Evolutionary conservation across 2,888 invertebrate genomes (phyloP).

Genomic region (Pyrrhosoma nymphula): DNA sequence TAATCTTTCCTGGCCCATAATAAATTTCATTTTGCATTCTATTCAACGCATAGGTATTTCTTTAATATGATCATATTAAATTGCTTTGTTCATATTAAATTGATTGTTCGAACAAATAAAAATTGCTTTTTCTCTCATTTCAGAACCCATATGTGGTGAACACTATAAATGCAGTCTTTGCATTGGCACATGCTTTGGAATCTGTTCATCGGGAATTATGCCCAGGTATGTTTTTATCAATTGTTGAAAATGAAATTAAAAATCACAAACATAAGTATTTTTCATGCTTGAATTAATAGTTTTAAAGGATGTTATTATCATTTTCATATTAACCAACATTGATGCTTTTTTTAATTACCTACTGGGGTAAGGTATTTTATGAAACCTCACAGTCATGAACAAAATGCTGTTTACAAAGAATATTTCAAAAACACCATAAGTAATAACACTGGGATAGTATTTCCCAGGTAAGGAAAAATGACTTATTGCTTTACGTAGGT

Average conservation of each 20-base stretch:
- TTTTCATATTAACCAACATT: background rate
- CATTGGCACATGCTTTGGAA: constrained; percentile 76
- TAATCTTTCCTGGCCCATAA: no score
- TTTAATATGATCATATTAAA: no score
- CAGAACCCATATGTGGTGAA: constrained; percentile 74
- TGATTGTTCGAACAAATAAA: background rate
- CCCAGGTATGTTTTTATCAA: constrained; percentile 71
- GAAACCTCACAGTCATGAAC: no score
- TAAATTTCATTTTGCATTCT: background rate
- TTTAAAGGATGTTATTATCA: background rate
- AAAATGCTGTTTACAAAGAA: no score
- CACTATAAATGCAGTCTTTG: constrained; percentile 77
- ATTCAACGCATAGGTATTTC: background rate
- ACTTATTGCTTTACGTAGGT: no score
- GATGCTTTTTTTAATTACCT: no score
- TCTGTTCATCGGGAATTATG: constrained; percentile 74
- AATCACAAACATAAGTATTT: background rate
- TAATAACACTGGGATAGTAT: no score
- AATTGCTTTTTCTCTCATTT: constrained; percentile 56
- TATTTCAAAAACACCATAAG: no score
- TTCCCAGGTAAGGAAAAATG: no score
- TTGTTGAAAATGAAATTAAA: background rate
- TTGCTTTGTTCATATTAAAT: no score
- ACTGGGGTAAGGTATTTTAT: no score
- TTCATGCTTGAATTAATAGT: background rate